These are phyloP conservation scores for Pipistrellus pipistrellus DNA, from an alignment of 2,797 vertebrate genomes.

Conservation along the genomic window DNA sequence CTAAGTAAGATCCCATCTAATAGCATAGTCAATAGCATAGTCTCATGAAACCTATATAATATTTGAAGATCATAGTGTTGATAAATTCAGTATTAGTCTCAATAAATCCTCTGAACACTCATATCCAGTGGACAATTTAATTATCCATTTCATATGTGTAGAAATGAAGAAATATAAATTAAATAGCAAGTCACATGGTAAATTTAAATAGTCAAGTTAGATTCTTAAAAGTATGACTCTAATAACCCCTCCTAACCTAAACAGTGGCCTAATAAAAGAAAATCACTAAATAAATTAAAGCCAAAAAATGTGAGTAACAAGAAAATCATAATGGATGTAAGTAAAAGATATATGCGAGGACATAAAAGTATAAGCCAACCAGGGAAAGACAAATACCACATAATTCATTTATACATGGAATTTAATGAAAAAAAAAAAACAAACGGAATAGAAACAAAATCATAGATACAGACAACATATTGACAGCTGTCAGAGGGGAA, in stretches of 20 bases:
- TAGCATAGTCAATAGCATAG: too few relatives aligned
- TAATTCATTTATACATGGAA: background rate
- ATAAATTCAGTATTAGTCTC: background rate
- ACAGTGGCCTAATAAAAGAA: background rate
- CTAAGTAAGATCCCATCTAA: background rate
- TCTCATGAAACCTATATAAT: too few relatives aligned
- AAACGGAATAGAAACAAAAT: background rate
- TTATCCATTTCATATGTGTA: background rate
- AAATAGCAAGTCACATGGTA: background rate
- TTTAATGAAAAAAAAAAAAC: background rate
- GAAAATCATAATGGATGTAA: background rate
- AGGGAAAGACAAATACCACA: background rate
- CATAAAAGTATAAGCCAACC: background rate
- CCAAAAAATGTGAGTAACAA: background rate
- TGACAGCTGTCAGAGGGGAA: background rate
- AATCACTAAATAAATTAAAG: background rate
- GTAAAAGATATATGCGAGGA: background rate
- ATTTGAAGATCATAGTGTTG: too few relatives aligned
- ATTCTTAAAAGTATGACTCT: background rate
- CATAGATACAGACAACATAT: background rate
- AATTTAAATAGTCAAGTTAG: background rate
- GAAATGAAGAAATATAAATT: background rate
- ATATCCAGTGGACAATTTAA: background rate
- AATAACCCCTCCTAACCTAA: background rate
- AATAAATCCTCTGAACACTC: background rate